Evolutionary conservation across 2,113 vertebrate genomes (phyloP).

Genomic region (Caloenas nicobarica): DNA sequence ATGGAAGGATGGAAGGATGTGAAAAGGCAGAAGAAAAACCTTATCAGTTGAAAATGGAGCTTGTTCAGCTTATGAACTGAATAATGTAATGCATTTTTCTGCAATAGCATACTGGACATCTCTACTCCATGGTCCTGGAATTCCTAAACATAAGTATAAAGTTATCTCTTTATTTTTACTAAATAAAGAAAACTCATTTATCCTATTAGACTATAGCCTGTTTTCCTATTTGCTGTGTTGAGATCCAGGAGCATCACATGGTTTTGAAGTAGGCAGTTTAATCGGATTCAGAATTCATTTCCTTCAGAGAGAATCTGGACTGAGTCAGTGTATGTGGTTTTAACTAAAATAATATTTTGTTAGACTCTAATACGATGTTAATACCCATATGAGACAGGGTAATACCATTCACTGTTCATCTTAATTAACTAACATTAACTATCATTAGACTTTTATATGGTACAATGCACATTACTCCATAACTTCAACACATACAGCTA

Average conservation of each 20-base stretch:
- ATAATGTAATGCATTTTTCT: not conserved
- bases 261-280: slow-evolving; percentile 52
- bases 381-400: slow-evolving; percentile 73
- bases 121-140: not conserved
- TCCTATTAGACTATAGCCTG: not conserved
- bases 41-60: not conserved
- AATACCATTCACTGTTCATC: slow-evolving; percentile 76
- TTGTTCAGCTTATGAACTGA: not conserved
- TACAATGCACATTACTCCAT: slow-evolving; percentile 79
- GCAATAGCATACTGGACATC: not conserved
- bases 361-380: slow-evolving; percentile 75
- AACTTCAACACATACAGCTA: slow-evolving; percentile 68
- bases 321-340: slow-evolving; percentile 65
- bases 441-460: slow-evolving; percentile 82
- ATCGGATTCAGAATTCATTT: slow-evolving; percentile 58
- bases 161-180: not conserved
- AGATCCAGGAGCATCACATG: slow-evolving; percentile 13
- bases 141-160: not conserved
- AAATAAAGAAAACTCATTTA: not conserved
- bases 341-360: slow-evolving; percentile 82
- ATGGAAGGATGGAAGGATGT: not conserved
- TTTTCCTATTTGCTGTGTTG: slow-evolving; percentile 51
- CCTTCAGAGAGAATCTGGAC: slow-evolving; percentile 46
- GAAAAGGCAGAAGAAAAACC: slow-evolving; percentile 17
- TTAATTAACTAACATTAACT: slow-evolving; percentile 83